phyloP scores from a whole-genome alignment of 2,113 vertebrate species.

The Holacanthus passer region DNA sequence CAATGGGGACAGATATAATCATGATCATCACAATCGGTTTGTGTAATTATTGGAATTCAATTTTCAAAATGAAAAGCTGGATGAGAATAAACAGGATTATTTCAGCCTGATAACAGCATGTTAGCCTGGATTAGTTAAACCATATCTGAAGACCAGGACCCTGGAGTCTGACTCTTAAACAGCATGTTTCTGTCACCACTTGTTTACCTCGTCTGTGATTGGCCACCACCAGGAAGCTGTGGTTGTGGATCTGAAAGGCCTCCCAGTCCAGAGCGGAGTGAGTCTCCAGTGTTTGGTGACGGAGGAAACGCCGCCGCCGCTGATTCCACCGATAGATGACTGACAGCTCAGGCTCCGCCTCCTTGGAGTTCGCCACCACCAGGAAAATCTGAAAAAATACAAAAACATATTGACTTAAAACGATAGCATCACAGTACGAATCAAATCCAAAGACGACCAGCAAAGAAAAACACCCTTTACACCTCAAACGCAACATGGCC shows the following conservation, averaged over 20 bases:
- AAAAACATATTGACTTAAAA: neutral
- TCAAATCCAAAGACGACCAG: neutral
- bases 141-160: too few species aligned
- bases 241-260: conserved; percentile 90
- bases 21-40: too few species aligned
- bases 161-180: too few species aligned
- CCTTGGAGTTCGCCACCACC: conserved; percentile 88
- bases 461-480: too few species aligned
- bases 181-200: neutral
- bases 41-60: too few species aligned
- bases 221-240: conserved; percentile 93
- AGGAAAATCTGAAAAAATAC: conserved; percentile 88
- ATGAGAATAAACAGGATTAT: too few species aligned
- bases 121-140: too few species aligned
- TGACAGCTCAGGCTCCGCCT: conserved; percentile 70
- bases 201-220: conserved; percentile 94
- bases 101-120: too few species aligned
- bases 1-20: too few species aligned
- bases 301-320: conserved; percentile 85
- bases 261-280: conserved; percentile 96
- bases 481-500: neutral
- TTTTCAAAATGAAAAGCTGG: too few species aligned
- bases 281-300: conserved; percentile 89
- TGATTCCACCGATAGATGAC: conserved; percentile 78
- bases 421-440: neutral